Evolutionary conservation across 2,888 invertebrate species (phyloP).

Genomic region (Macrostomum cliftonense): DNA sequence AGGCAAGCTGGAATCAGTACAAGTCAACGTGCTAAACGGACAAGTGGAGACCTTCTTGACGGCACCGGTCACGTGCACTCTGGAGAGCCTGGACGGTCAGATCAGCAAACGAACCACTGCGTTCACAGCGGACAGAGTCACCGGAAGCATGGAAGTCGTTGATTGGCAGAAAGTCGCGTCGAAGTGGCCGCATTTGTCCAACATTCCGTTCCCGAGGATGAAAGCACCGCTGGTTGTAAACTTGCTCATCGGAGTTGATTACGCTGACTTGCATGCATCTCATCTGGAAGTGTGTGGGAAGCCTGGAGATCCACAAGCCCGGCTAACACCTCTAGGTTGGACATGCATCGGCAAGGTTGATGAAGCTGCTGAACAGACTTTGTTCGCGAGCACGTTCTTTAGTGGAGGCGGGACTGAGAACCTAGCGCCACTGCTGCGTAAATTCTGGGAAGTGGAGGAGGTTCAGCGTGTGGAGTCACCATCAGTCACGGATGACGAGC

Average conservation of each 20-base stretch:
- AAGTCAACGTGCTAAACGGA: background rate
- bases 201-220: slow-evolving; percentile 5
- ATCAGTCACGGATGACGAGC: too few species aligned
- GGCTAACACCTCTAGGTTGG: slow-evolving; percentile 7
- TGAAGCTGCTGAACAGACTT: background rate
- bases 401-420: background rate
- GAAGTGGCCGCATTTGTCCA: slow-evolving; percentile 3
- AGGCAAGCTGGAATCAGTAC: background rate
- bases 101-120: background rate
- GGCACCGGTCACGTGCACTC: background rate
- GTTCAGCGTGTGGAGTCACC: too few species aligned
- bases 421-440: background rate
- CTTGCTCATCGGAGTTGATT: slow-evolving; percentile 5
- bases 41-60: background rate
- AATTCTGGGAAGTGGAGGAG: slow-evolving; percentile 12
- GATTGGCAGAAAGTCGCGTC: background rate
- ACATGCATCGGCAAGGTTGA: slow-evolving; percentile 1
- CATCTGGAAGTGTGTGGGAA: slow-evolving; percentile 1
- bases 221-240: background rate
- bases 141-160: slow-evolving; percentile 1
- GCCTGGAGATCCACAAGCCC: slow-evolving; percentile 5
- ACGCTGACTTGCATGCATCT: background rate
- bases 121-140: slow-evolving; percentile 1
- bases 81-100: background rate
- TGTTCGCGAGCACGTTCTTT: too few species aligned